phyloP scores from a whole-genome alignment of 2,888 invertebrate genomes.

The Phortica magna region DNA sequence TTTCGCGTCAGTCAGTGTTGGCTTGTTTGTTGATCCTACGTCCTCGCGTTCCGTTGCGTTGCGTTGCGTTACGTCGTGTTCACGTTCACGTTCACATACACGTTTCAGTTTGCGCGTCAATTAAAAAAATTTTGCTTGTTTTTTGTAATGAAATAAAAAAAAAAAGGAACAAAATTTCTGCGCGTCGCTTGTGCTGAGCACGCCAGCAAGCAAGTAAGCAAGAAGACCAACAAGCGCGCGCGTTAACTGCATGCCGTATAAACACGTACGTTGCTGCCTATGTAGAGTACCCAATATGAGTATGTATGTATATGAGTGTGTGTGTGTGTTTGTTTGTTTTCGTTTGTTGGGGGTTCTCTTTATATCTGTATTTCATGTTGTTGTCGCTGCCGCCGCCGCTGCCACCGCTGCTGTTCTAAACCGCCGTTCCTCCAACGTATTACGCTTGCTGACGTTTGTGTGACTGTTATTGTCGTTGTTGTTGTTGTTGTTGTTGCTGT shows the following conservation, averaged over 20 bases:
- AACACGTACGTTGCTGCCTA: conserved; percentile 26
- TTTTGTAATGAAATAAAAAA: conserved; percentile 1
- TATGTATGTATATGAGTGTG: conserved; percentile 42
- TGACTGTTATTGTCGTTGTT: neutral
- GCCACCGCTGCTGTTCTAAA: neutral
- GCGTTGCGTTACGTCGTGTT: neutral
- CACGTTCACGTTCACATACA: neutral
- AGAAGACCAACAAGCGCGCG: neutral
- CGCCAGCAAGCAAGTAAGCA: neutral
- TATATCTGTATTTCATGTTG: conserved; percentile 1
- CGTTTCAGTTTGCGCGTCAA: conserved; percentile 46
- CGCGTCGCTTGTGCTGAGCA: neutral
- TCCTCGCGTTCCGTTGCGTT: conserved; percentile 42
- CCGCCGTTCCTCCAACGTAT: neutral
- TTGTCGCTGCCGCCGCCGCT: neutral
- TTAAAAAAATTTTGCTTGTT: conserved; percentile 53
- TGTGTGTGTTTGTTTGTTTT: conserved; percentile 28
- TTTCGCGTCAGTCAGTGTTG: conserved; percentile 46
- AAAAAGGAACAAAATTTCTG: conserved; percentile 29
- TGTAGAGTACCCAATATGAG: conserved; percentile 36
- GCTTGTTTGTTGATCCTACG: conserved; percentile 62
- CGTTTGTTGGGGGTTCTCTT: neutral
- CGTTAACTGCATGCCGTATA: neutral
- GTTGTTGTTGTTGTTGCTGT: neutral
- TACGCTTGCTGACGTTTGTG: neutral